Conservation (phyloP, 2,113 vertebrate genomes). For the Trematocara unimaculatum region DNA sequence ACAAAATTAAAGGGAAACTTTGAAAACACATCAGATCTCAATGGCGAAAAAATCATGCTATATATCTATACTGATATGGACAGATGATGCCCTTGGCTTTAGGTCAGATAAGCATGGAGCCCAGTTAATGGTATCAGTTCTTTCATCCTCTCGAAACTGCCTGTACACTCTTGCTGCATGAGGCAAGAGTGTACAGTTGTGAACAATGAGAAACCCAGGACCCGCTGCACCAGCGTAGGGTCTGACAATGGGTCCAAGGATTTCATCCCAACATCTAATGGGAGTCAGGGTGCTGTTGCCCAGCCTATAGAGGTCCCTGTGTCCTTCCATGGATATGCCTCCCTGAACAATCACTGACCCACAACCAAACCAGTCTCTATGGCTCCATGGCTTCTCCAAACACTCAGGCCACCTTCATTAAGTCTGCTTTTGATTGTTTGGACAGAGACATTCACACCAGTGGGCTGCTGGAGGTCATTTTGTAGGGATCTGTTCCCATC, state of each 20-base stretch:
- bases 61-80: background rate
- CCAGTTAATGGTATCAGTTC: too few relatives aligned
- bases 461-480: background rate
- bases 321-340: background rate
- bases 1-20: background rate
- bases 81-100: background rate
- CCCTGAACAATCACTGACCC: background rate
- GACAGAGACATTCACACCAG: background rate
- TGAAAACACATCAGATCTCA: background rate
- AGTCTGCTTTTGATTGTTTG: background rate
- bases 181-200: background rate
- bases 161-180: too few relatives aligned
- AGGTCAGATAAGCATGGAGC: background rate
- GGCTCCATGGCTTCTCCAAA: background rate
- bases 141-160: too few relatives aligned
- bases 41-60: background rate
- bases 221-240: accelerated
- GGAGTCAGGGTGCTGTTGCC: background rate
- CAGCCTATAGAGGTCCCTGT: background rate
- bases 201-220: background rate
- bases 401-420: background rate
- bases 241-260: background rate
- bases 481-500: background rate
- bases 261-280: background rate
- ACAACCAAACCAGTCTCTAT: background rate